Base-by-base conservation (phyloP, 2,797 vertebrate species). In the Chrosomus eos region DNA sequence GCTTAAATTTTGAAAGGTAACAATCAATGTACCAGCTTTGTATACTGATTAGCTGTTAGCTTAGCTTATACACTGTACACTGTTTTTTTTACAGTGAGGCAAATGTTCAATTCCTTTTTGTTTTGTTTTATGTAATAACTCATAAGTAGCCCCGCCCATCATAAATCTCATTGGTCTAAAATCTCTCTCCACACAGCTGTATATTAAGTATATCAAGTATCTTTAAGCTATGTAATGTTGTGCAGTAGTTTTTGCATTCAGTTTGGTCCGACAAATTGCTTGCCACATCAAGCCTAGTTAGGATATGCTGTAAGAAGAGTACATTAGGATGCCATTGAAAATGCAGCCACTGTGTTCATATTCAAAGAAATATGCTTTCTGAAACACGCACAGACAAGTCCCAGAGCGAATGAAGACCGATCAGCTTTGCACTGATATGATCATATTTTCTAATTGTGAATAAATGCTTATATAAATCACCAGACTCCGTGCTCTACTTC, bases 391-490 rank as follows among this genome's bases (percentile, higher is more conserved):
- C 45, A 73, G 53, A 28, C 83, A 68, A 68, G 51, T 73, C 53
- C 81, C 70, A 16, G 45, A 76, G 74, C 51, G 19, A 70, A 84
- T 84, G 51, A 78, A 84, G 82, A 78, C 10, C 38, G 68, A 82
- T 85, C 28, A 68, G 73, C 75, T 38, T 36, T 72, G 62, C 13
- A n/a, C 66, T 72, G 74, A 83, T 82, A 80, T 23, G 72, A 87
- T 88, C 82, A 82, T 55, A 82, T 78, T 73, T 83, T 84, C 79
- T 89, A 89, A 90, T 83, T 86, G 62, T 78, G 80, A 75, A 78
- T 83, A 84, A 88, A 84, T 76, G 77, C 72, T 77, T 80, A 64
- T 76, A 84, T 81, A 81, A 80, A 86, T 88, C 85, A 88, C 67
- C 36, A 62, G 48, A 53, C 79, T 23, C 62, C 7, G 36, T 28